Percentiles rank a stretch among this genome's conserved stretches.
phyloP scores from a whole-genome alignment of 2,888 invertebrate genomes.

The Halictus ligatus region DNA sequence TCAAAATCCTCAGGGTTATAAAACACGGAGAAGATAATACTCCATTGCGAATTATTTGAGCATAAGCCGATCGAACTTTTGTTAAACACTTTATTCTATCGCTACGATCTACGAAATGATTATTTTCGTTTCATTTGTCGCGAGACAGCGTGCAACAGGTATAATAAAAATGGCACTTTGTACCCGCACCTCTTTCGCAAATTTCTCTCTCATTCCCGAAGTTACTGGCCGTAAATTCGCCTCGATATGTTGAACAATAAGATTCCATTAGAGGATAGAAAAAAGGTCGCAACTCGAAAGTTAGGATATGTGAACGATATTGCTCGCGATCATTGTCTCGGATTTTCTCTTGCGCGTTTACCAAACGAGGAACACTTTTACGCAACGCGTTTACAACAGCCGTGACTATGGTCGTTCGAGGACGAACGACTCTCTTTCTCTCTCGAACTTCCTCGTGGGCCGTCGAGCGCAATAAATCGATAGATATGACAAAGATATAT shows the following conservation, averaged over 20 bases:
- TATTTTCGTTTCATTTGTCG: too few relatives aligned
- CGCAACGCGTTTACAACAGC: background rate
- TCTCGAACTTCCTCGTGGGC: background rate
- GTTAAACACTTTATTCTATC: background rate
- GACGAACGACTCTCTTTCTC: background rate
- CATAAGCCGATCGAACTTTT: background rate
- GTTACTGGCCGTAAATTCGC: constrained; percentile 59
- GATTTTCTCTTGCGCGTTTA: constrained; percentile 39
- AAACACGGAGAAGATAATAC: background rate
- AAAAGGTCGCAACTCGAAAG: constrained; percentile 54
- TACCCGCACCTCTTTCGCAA: background rate
- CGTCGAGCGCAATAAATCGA: constrained; percentile 41
- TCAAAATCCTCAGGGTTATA: background rate
- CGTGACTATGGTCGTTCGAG: constrained; percentile 24
- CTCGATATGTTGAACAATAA: constrained; percentile 70
- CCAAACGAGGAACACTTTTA: constrained; percentile 44
- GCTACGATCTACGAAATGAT: background rate
- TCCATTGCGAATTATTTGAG: background rate
- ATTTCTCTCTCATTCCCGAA: background rate
- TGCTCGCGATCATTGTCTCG: constrained; percentile 49
- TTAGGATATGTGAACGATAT: constrained; percentile 62
- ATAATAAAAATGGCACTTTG: background rate
- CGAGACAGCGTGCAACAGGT: background rate
- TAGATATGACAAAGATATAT: constrained; percentile 53
- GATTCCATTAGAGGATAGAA: constrained; percentile 62